Percentiles rank a stretch among this genome's conserved stretches.
Evolutionary conservation across 2,113 vertebrate genomes (phyloP).

Genomic region (Poecilia latipinna): DNA sequence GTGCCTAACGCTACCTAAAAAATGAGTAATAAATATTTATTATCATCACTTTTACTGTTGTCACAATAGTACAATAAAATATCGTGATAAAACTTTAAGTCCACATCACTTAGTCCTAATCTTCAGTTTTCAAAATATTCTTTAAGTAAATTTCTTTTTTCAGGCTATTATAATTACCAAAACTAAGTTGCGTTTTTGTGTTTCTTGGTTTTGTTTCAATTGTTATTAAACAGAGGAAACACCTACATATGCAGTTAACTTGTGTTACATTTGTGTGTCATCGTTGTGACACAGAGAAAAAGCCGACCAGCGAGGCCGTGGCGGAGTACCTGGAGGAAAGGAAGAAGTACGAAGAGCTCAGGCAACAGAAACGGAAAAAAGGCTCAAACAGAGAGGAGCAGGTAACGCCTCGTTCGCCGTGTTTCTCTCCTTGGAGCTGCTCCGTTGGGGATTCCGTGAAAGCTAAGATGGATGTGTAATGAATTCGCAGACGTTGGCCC

Average conservation of each 20-base stretch:
- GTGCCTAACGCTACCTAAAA: too few relatives aligned
- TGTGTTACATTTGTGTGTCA: not conserved
- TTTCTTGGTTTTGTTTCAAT: not conserved
- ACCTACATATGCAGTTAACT: not conserved
- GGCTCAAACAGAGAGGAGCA: conserved; percentile 70
- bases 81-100: too few relatives aligned
- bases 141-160: too few relatives aligned
- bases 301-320: conserved; percentile 82
- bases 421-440: not conserved
- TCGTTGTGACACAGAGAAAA: conserved; percentile 75
- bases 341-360: conserved; percentile 89
- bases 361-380: conserved; percentile 74
- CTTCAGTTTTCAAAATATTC: too few relatives aligned
- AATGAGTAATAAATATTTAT: too few relatives aligned
- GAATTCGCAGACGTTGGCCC: conserved; percentile 85
- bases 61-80: too few relatives aligned
- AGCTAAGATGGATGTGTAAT: not conserved
- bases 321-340: conserved; percentile 91
- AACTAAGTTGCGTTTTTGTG: too few relatives aligned
- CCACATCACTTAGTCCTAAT: too few relatives aligned
- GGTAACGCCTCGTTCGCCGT: conserved; percentile 35
- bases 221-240: not conserved
- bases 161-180: too few relatives aligned
- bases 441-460: not conserved
- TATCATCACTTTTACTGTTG: too few relatives aligned